Evolutionary conservation across 2,888 invertebrate species (phyloP), one percentile per base, ranked within the genome.

Genomic region (Lissonota sp.): DNA sequence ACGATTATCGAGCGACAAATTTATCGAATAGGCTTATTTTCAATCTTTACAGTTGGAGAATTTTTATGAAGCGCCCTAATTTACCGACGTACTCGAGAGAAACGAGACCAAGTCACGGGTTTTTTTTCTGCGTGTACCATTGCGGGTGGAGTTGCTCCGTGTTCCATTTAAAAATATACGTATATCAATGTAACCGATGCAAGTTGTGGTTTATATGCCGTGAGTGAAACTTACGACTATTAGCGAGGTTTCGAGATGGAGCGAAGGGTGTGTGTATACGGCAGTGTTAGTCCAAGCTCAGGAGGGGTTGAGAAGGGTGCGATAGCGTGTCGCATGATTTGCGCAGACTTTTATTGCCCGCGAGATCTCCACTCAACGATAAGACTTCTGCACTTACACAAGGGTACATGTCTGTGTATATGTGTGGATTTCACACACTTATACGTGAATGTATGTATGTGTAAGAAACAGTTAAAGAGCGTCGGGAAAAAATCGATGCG

Each of bases 301-400:
- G 42, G n/a, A 49, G 58, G 69, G 81, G 53, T 58, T 66, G 80
- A 72, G 78, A 73, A 77, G 76, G 79, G 78, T 80, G 83, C 84
- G 86, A 86, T 90, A 87, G 89, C 90, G 90, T 90, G 90, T 89
- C 90, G 88, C 90, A 89, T 90, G 90, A 90, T 90, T 90, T 88
- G 90, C 90, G 83, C 84, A 87, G 90, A 89, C 90, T 90, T 90
- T 90, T 89, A 90, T 89, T 90, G 87, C 87, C 84, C 78, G 79
- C 55, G 82, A 83, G 87, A 87, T 87, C 83, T 83, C 79, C 60
- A 62, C 79, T 78, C 73, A 64, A 40, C 75, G 86, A 86, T 85
- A 84, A 79, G 69, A n/a, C 49, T 7, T 40, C 6, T 26, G 46
- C 39, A 10, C 58, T 63, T 46, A 37, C 44, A 10, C 12, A 14